Evolutionary conservation across 2,888 invertebrate genomes (phyloP), one percentile per base, ranked within the genome.

Genomic region (Onchidella celtica): DNA sequence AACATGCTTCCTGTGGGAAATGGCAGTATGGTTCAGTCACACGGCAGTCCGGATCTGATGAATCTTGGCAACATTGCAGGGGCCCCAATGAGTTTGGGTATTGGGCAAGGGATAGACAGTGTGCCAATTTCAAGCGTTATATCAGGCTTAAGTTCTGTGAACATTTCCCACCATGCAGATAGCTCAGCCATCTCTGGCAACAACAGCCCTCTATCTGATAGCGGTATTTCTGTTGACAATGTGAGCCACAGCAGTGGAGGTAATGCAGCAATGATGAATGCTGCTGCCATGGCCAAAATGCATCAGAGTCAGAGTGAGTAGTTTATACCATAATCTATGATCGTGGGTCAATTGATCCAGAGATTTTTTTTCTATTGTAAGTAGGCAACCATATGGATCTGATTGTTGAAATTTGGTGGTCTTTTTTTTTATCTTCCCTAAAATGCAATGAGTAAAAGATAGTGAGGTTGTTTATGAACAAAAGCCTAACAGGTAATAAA

Each of bases 261-360:
- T n/a, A 89, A 88, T 83, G 89, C 89, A 36, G 85, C 83, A 32
- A 96, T 97, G 89, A 97, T 97, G 93, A 98, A 97, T 94, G 94
- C 98, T 86, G 97, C 97, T 92, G 97, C 97, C 38, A 95, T 98
- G 83, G 97, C 97, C 82, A 97, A 97, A 93, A 95, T 97, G 80
- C 80, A 75, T 4, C 76, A 76, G 36, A 81, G 61, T 70, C 81
- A 69, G 27, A 81, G 74, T 75, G 47, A 81, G 74, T 68, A 27
- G n/a, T n/a, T n/a, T n/a, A n/a, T n/a, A n/a, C 29, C 21, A 70
- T 14, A 27, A n/a, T n/a, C n/a, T n/a, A n/a, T n/a, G n/a, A n/a
- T n/a, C n/a, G n/a, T n/a, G n/a, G n/a, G n/a, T n/a, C n/a, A n/a
- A n/a, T n/a, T n/a, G n/a, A n/a, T n/a, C n/a, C n/a, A n/a, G n/a